Evolutionary conservation across 35 echinoderm and acorn worm genomes (phyloP).

Genomic region (Apostichopus californicus): DNA sequence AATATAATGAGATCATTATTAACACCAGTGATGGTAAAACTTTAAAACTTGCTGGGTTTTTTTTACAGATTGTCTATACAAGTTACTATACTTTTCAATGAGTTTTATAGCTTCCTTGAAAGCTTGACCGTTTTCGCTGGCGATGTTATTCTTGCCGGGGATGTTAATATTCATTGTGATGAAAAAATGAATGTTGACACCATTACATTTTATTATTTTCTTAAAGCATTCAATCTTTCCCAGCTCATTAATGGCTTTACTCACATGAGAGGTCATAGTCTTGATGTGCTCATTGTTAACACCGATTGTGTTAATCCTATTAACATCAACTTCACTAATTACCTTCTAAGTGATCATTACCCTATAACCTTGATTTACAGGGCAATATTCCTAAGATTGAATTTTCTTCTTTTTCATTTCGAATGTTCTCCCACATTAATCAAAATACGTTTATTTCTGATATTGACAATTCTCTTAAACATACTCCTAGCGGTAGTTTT

Average conservation of each 20-base stretch:
- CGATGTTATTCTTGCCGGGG: neutral
- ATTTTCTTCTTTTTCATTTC: neutral
- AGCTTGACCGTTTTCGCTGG: neutral
- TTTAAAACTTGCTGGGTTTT: conserved; percentile 1
- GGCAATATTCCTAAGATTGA: neutral
- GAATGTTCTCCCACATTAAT: neutral
- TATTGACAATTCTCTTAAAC: neutral
- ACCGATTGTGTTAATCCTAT: neutral
- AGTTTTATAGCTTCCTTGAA: neutral
- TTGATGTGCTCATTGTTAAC: neutral
- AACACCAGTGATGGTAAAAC: neutral
- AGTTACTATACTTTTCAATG: neutral
- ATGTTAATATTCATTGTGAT: conserved; percentile 37
- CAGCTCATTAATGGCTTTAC: neutral
- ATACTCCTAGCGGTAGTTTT: neutral
- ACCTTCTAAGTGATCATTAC: neutral
- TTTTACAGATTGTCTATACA: neutral
- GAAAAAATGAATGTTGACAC: neutral
- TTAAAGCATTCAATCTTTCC: neutral
- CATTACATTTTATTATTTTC: neutral
- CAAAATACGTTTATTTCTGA: neutral
- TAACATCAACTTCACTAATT: neutral
- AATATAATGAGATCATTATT: neutral
- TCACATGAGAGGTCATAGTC: neutral
- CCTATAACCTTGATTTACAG: neutral